Evolutionary conservation across 2,113 vertebrate species (phyloP).

Genomic region (Dermatemys mawii): DNA sequence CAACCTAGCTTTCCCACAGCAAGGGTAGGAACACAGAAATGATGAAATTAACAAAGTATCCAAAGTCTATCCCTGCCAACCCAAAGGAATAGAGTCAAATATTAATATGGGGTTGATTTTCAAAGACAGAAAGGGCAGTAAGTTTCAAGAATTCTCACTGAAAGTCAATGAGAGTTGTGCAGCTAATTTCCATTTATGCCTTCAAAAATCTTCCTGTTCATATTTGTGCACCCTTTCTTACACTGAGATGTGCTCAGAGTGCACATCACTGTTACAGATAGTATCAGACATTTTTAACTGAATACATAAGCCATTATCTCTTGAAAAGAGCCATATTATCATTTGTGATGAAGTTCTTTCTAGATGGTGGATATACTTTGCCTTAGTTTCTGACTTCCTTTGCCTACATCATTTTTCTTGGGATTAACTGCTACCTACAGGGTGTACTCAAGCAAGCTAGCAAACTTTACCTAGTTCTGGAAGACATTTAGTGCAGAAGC

Average conservation of each 20-base stretch:
- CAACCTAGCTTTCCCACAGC: background rate
- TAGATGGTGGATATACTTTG: background rate
- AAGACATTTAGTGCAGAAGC: background rate
- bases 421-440: background rate
- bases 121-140: background rate
- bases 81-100: background rate
- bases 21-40: background rate
- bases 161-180: background rate
- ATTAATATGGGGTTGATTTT: background rate
- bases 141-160: background rate
- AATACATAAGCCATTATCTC: background rate
- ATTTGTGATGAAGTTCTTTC: background rate
- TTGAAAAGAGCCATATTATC: background rate
- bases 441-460: background rate
- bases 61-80: background rate
- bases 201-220: background rate
- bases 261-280: background rate
- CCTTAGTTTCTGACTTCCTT: background rate
- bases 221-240: background rate
- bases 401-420: background rate
- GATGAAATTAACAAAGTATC: background rate
- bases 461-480: background rate
- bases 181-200: background rate
- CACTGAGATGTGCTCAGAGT: background rate
- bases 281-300: background rate